Evolutionary conservation across 1,140 invertebrate species (phyloP).

Genomic region (Mycetomoellerius zeteki): DNA sequence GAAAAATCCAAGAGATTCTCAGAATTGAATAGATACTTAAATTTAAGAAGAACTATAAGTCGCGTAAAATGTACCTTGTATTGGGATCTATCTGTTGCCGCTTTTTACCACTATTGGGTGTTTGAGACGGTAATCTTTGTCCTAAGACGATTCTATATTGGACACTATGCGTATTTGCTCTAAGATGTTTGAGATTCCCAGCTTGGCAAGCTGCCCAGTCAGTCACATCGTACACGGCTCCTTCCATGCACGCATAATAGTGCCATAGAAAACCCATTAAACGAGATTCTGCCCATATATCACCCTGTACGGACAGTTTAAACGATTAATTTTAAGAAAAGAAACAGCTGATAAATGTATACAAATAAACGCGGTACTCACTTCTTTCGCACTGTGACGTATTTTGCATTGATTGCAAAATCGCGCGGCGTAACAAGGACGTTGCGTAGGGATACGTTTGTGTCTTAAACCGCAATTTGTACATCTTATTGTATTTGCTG

Average conservation of each 20-base stretch:
- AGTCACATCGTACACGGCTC: slow-evolving; percentile 97
- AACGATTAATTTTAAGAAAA: slow-evolving; percentile 35
- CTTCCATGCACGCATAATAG: slow-evolving; percentile 99
- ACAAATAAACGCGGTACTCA: slow-evolving; percentile 80
- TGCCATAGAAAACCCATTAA: slow-evolving; percentile 96
- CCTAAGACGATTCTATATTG: slow-evolving; percentile 97
- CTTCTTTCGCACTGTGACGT: slow-evolving; percentile 96
- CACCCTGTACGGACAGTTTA: slow-evolving; percentile 89
- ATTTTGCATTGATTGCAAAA: slow-evolving; percentile 96
- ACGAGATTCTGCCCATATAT: slow-evolving; percentile 97
- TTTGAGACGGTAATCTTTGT: slow-evolving; percentile 87
- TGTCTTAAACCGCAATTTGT: slow-evolving; percentile 97
- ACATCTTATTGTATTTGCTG: slow-evolving; percentile 95
- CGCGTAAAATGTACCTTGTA: slow-evolving; percentile 74
- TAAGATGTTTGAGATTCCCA: slow-evolving; percentile 92
- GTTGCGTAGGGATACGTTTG: slow-evolving; percentile 93
- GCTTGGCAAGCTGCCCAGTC: slow-evolving; percentile 98
- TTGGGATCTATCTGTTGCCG: slow-evolving; percentile 81
- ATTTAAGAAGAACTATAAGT: background rate
- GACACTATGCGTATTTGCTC: slow-evolving; percentile 95
- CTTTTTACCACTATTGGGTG: slow-evolving; percentile 79
- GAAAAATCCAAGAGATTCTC: background rate
- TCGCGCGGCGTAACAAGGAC: slow-evolving; percentile 95
- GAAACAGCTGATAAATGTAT: slow-evolving; percentile 1
- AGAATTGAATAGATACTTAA: background rate